These are phyloP conservation scores for Osmoderma eremita DNA, from an alignment of 2,888 invertebrate species.

Conservation along the genomic window DNA sequence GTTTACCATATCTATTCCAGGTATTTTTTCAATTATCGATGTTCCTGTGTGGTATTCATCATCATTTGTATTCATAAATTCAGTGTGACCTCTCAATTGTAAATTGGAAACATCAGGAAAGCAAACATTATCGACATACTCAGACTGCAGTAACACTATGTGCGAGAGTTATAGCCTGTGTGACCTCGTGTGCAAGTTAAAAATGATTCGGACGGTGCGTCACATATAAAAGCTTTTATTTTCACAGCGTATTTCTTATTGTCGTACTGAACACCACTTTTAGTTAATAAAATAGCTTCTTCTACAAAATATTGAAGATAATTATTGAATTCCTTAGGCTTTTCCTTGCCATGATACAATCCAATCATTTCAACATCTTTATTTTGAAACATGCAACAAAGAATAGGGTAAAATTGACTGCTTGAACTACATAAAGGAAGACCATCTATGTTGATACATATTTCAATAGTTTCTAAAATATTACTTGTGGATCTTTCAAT, in stretches of 20 bases:
- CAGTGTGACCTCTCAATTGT: background rate
- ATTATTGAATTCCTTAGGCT: background rate
- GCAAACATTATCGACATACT: background rate
- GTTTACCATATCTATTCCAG: background rate
- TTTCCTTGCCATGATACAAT: background rate
- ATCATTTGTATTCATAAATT: background rate
- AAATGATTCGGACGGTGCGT: conserved; percentile 1
- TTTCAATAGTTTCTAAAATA: background rate
- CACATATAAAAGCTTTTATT: conserved; percentile 8
- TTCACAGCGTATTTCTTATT: background rate
- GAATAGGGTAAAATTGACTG: background rate
- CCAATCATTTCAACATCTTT: background rate
- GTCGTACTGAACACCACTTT: background rate
- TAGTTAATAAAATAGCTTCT: background rate
- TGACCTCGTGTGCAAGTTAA: background rate
- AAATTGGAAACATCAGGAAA: background rate
- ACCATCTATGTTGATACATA: conserved; percentile 9
- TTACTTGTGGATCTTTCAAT: background rate
- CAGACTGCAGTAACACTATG: background rate
- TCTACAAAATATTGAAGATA: background rate
- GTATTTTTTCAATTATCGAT: conserved; percentile 1
- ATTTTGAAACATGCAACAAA: background rate
- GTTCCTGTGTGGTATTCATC: background rate
- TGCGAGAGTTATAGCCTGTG: background rate
- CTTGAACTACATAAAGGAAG: background rate